Evolutionary conservation across 2,113 vertebrate species (phyloP).

Genomic region (Brachirus orientalis): DNA sequence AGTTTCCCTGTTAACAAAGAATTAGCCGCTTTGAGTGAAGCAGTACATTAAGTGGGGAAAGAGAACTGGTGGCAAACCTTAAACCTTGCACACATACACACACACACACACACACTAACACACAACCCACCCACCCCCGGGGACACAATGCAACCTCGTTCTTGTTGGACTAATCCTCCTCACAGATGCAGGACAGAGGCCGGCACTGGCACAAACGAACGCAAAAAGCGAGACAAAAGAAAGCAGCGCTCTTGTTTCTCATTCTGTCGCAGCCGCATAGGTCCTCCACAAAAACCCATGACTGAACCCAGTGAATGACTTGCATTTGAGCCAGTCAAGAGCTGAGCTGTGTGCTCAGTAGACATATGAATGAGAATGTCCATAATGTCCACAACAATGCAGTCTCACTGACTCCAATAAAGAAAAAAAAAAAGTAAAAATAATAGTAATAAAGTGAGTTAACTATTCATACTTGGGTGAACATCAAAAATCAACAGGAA

Average conservation of each 20-base stretch:
- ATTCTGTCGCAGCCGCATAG: constrained; percentile 54
- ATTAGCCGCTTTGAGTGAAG: constrained; percentile 90
- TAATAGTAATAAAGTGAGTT: no score
- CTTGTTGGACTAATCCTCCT: constrained; percentile 87
- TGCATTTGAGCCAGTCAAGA: constrained; percentile 53
- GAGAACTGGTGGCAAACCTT: constrained; percentile 68
- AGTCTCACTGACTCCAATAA: not conserved
- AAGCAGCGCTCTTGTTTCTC: constrained; percentile 60
- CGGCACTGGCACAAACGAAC: constrained; percentile 43
- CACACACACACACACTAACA: not conserved
- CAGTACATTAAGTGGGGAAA: constrained; percentile 82
- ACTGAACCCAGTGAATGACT: constrained; percentile 48
- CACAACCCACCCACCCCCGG: constrained; percentile 75
- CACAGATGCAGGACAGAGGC: constrained; percentile 76
- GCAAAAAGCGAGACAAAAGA: constrained; percentile 68
- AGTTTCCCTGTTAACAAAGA: constrained; percentile 93
- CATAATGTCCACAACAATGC: not conserved
- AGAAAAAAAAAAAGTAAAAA: not conserved
- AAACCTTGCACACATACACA: not conserved
- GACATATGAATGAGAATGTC: constrained; percentile 53
- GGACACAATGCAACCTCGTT: constrained; percentile 87
- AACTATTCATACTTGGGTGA: no score
- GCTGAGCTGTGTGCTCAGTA: constrained; percentile 33
- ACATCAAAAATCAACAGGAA: no score
- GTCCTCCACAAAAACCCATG: constrained; percentile 54